phyloP scores from a whole-genome alignment of 2,888 invertebrate genomes.

The Sphecodes monilicornis region DNA sequence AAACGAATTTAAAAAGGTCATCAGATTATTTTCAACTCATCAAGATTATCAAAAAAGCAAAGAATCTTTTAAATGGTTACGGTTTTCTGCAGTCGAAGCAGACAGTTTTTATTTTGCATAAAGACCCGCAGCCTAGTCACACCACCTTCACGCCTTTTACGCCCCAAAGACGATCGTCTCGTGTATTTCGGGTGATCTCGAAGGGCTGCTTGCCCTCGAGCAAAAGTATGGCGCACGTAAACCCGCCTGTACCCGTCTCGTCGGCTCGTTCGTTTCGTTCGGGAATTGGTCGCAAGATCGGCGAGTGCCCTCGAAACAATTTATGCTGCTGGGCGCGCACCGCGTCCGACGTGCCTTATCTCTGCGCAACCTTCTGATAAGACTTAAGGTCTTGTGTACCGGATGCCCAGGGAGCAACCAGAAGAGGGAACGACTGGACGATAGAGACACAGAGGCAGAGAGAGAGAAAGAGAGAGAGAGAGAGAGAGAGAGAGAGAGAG shows the following conservation, averaged over 20 bases:
- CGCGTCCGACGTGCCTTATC: conserved; percentile 81
- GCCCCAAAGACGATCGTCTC: neutral
- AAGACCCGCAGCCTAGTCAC: neutral
- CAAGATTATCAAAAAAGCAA: too few species aligned
- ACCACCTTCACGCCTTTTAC: too few species aligned
- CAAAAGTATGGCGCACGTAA: neutral
- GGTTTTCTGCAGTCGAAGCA: too few species aligned
- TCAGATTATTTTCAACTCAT: too few species aligned
- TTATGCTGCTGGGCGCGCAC: conserved; percentile 78
- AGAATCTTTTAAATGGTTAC: too few species aligned
- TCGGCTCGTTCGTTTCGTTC: conserved; percentile 40
- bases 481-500: neutral
- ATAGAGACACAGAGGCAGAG: neutral
- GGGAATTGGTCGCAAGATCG: conserved; percentile 70
- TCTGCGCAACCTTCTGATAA: conserved; percentile 74
- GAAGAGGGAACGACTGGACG: conserved; percentile 24
- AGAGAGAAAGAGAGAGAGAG: neutral
- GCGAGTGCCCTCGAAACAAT: conserved; percentile 79
- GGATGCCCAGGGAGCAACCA: conserved; percentile 36
- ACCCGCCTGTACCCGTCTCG: neutral
- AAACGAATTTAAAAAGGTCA: too few species aligned
- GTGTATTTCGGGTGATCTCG: neutral
- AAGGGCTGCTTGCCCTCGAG: neutral
- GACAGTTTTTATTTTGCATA: too few species aligned
- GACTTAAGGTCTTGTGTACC: conserved; percentile 67